Conservation (phyloP, 1,140 invertebrate genomes). For the Megalopta genalis region DNA sequence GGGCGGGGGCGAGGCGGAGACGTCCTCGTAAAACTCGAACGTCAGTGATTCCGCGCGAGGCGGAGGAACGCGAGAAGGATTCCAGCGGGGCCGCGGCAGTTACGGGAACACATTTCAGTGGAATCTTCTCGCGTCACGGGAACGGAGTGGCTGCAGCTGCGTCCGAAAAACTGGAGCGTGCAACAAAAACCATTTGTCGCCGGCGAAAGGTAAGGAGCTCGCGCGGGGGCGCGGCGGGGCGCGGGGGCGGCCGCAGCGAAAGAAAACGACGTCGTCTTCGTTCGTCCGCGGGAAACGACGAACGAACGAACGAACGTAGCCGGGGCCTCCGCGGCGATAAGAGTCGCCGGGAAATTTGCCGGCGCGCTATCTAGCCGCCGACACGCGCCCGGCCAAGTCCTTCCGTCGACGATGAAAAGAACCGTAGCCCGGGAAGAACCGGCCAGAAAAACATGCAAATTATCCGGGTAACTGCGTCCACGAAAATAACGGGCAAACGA, state of each 20-base stretch:
- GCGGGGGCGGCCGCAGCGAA: background rate
- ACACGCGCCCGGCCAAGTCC: background rate
- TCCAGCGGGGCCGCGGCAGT: background rate
- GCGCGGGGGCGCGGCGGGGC: no score
- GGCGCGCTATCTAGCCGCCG: conserved; percentile 1
- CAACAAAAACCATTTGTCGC: conserved; percentile 36
- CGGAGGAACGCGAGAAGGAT: background rate
- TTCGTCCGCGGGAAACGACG: conserved; percentile 18
- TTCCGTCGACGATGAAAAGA: conserved; percentile 32
- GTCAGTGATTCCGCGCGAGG: background rate
- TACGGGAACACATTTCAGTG: background rate
- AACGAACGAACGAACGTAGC: conserved; percentile 21
- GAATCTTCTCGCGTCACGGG: background rate
- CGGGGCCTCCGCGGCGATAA: conserved; percentile 18
- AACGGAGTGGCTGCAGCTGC: background rate
- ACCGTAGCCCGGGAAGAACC: background rate
- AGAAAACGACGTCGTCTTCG: conserved; percentile 26
- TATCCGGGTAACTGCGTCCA: conserved; percentile 38
- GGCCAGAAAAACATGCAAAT: conserved; percentile 47
- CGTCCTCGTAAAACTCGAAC: background rate
- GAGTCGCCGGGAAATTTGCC: conserved; percentile 33
- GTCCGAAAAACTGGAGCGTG: conserved; percentile 4
- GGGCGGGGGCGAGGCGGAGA: no score
- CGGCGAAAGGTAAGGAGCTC: background rate
- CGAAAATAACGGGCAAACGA: conserved; percentile 41